Base-by-base conservation (phyloP, 2,797 vertebrate genomes). In the Psittacula echo region DNA sequence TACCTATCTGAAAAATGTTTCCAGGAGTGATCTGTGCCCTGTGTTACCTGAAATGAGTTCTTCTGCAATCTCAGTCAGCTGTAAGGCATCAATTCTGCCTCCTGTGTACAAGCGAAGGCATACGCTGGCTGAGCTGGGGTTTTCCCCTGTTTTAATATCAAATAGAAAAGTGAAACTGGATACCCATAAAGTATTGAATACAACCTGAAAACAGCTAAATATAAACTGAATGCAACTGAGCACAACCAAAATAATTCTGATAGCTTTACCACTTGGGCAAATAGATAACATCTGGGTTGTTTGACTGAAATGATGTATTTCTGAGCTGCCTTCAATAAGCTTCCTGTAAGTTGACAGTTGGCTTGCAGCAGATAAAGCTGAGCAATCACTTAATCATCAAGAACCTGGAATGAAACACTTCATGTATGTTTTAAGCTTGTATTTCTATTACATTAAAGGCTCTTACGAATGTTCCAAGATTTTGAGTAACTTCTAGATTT, bases 361-460 rank as follows among this genome's bases (percentile, higher is more conserved):
- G 81, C 68, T 94, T 94, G 65, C 65, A 77, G 92, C 84, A 95
- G 78, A 92, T 89, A 93, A 93, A 95, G 54, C 80, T 93, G 81
- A 95, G 58, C 81, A 90, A 80, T 83, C 90, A 75, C 61, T 95
- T 93, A 79, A 71, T 87, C 88, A 65, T 87, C 29, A 85, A 93
- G 75, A 89, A 92, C 83, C 41, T 89, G 78, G 78, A 92, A 96
- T 87, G 84, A 95, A 96, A 95, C 85, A 87, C 85, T 76, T 93
- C 1, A 0, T 92, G 64, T 81, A 72, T 95, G 90, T 92, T 96
- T 93, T 79, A 85, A 76, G 41, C 66, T 94, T 90, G 64, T 65
- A 56, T 87, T 94, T 83, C 72, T 93, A 54, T 80, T 85, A 78
- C 75, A 93, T 95, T 82, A 48, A 72, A 65, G 73, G 51, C 30